Conservation (phyloP, 2,113 vertebrate species). For the Mesocricetus auratus region DNA sequence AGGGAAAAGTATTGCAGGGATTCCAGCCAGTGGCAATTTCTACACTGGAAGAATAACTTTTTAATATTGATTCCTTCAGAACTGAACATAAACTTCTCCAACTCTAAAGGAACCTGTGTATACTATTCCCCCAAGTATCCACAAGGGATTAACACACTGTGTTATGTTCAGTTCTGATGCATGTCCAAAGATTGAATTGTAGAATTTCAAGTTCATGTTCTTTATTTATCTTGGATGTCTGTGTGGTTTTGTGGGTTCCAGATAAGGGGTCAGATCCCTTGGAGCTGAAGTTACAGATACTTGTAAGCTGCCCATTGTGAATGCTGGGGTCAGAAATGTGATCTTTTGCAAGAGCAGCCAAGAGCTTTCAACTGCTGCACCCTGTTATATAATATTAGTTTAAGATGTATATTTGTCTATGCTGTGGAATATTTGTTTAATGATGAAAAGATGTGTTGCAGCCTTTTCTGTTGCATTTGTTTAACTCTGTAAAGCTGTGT, state of each 20-base stretch:
- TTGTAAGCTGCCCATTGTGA: background rate
- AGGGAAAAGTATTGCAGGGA: background rate
- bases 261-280: background rate
- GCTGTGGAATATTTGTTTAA: no score
- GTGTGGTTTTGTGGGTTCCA: background rate
- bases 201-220: conserved; percentile 13
- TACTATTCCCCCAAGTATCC: background rate
- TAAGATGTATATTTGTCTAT: no score
- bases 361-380: background rate
- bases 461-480: no score
- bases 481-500: no score
- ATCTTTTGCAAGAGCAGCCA: background rate
- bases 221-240: no score
- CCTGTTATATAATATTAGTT: no score
- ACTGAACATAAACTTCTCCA: background rate
- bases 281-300: background rate
- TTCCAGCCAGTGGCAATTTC: background rate
- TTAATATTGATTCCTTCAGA: conserved; percentile 39
- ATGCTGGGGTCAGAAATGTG: background rate
- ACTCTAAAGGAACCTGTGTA: background rate
- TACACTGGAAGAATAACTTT: background rate
- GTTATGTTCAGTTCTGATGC: background rate
- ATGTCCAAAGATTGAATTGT: background rate
- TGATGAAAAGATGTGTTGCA: no score
- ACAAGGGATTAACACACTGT: background rate